Percentiles rank a stretch among this genome's conserved stretches.
Conservation (phyloP, 1,140 invertebrate species). For the Drosophila sulfurigaster region DNA sequence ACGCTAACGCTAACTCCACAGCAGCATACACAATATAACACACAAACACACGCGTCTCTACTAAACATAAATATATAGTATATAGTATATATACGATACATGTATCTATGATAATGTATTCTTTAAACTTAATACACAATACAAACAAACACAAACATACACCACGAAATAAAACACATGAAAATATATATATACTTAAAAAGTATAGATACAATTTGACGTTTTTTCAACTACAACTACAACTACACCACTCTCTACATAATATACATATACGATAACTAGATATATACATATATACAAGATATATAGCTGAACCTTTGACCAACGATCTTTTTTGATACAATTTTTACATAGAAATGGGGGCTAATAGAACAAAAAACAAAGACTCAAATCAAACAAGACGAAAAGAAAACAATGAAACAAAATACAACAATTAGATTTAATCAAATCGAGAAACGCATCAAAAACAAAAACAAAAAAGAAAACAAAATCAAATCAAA, state of each 20-base stretch:
- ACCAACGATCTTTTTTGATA: slow-evolving; percentile 75
- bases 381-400: slow-evolving; percentile 40
- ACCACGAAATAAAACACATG: slow-evolving; percentile 36
- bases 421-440: slow-evolving; percentile 42
- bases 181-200: slow-evolving; percentile 57
- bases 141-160: slow-evolving; percentile 24
- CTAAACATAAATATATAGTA: slow-evolving; percentile 27
- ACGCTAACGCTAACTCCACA: slow-evolving; percentile 57
- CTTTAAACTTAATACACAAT: slow-evolving; percentile 59
- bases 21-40: slow-evolving; percentile 29
- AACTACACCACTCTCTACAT: neutral
- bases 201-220: slow-evolving; percentile 47
- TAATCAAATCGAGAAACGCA: slow-evolving; percentile 41
- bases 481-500: slow-evolving; percentile 6
- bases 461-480: slow-evolving; percentile 32
- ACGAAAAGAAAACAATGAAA: slow-evolving; percentile 18
- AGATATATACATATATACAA: slow-evolving; percentile 34
- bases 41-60: slow-evolving; percentile 28
- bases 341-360: slow-evolving; percentile 58
- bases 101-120: slow-evolving; percentile 57
- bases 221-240: slow-evolving; percentile 46
- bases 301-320: slow-evolving; percentile 55
- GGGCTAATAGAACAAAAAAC: slow-evolving; percentile 14
- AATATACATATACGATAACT: slow-evolving; percentile 11
- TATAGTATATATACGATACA: slow-evolving; percentile 38